Evolutionary conservation across 2,797 vertebrate genomes (phyloP), one percentile per base, ranked within the genome.

Genomic region (Chloroceryle inda): DNA sequence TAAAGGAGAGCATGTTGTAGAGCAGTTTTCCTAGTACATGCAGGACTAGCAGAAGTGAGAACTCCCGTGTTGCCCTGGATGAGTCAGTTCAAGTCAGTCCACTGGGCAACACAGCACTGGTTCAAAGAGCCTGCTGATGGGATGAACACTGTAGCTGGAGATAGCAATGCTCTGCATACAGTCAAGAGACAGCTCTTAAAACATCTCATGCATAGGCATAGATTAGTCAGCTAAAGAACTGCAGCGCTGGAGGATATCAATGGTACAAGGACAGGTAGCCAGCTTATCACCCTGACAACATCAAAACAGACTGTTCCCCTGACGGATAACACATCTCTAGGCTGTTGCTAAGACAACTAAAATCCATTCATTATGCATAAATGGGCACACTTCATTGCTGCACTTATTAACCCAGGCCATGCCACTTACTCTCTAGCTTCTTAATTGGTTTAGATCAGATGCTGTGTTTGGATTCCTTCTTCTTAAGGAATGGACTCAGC

Each of bases 271-370:
- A 92, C 89, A 96, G 89, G 93, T 92, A 96, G 55, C 83, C 18
- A 16, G 73, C 66, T 88, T 76, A 85, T 94, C 93, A 97, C 88
- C 63, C 80, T 92, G 80, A 92, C 91, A 96, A 90, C 85, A 87
- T 80, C 76, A 73, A 94, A 86, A 84, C 79, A 80, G 56, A 53
- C 86, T 88, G 58, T 52, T 94, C 45, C 29, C 53, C 53, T 1
- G 5, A 66, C 6, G 22, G 79, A 50, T 83, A 79, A n/a, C 74
- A 74, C 58, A 79, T 92, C 74, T 67, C 52, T 76, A 86, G 55
- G 77, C 71, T 91, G 92, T 95, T 95, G 83, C 89, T 88, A 96
- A 71, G 94, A 92, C 76, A 95, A 96, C 73, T 94, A 81, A 94
- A 93, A 85, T 7, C 22, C 11, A 81, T 42, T 92, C 85, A 35